Evolutionary conservation across 2,888 invertebrate genomes (phyloP).

Genomic region (Acanthopleura granulata): DNA sequence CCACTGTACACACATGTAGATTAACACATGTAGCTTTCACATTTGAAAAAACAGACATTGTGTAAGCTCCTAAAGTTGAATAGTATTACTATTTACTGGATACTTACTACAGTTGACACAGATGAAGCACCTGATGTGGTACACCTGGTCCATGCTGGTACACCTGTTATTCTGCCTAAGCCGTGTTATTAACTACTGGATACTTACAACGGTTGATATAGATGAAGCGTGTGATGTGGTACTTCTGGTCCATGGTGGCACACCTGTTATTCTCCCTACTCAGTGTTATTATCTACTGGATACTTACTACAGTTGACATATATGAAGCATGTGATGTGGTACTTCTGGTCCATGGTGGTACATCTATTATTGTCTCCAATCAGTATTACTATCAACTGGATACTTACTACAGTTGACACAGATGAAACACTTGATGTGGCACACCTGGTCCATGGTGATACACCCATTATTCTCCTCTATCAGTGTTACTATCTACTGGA

Average conservation of each 20-base stretch:
- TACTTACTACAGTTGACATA: too few species aligned
- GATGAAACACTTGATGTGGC: conserved; percentile 94
- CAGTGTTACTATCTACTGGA: too few species aligned
- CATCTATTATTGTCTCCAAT: conserved; percentile 95
- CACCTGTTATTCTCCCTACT: conserved; percentile 93
- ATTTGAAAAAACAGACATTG: too few species aligned
- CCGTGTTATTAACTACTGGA: background rate
- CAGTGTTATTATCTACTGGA: too few species aligned
- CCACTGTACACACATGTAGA: too few species aligned
- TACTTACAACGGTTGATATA: conserved; percentile 84
- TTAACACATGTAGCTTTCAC: too few species aligned
- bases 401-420: conserved; percentile 84
- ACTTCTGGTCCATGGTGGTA: too few species aligned
- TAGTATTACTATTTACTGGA: too few species aligned
- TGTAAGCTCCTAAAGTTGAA: too few species aligned
- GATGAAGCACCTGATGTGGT: conserved; percentile 94
- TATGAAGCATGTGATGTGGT: too few species aligned
- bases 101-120: conserved; percentile 84
- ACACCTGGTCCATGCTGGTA: conserved; percentile 97
- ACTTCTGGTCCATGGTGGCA: conserved; percentile 97
- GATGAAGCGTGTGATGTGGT: conserved; percentile 94
- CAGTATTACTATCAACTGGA: background rate
- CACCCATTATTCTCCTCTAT: conserved; percentile 96
- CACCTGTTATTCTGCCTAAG: conserved; percentile 96
- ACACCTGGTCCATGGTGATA: conserved; percentile 97